Base-by-base conservation (phyloP, 2,113 vertebrate genomes). In the Sebastes fasciatus region DNA sequence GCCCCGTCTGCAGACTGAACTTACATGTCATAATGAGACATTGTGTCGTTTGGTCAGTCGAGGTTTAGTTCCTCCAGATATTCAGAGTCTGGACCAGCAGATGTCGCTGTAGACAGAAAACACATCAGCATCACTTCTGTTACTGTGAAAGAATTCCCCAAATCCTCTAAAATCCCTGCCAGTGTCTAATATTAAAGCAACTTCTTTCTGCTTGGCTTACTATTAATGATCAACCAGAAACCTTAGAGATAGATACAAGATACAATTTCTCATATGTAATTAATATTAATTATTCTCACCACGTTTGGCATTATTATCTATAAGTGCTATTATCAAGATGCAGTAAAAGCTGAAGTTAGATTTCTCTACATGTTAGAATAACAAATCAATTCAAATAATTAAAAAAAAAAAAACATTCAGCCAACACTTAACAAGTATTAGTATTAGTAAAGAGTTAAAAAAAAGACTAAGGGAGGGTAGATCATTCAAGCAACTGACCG, bases 11-110 rank as follows among this genome's bases (percentile, higher is more conserved):
- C 23, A 77, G 61, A 17, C 14, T 68, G 42, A 62, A 90, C 87
- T 79, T 70, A 86, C 89, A 82, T 80, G 68, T 92, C 92, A 64
- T 86, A 89, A 68, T 91, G 52, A 79, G 92, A 86, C 92, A 92
- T 88, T 42, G 40, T 77, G 57, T 6, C 23, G 26, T 45, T 48
- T 8, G 51, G 43, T 45, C 73, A 43, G 42, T 40, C 1, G 21
- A 45, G 12, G 51, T 71, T 55, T 60, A 51, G 40, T 14, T 76
- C 73, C 40, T 85, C 6, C 63, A 26, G 67, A 42, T 55, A 21
- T 14, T 73, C 16, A 17, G 51, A 16, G 43, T 34, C 19, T 34
- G 4, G 21, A 45, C 57, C 73, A 77, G 82, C 10, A 83, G 79
- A 58, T 67, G 75, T 13, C 62, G 12, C 63, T 83, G 77, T 21